Conservation (phyloP, 2,113 vertebrate species). For the Pithys albifrons region DNA sequence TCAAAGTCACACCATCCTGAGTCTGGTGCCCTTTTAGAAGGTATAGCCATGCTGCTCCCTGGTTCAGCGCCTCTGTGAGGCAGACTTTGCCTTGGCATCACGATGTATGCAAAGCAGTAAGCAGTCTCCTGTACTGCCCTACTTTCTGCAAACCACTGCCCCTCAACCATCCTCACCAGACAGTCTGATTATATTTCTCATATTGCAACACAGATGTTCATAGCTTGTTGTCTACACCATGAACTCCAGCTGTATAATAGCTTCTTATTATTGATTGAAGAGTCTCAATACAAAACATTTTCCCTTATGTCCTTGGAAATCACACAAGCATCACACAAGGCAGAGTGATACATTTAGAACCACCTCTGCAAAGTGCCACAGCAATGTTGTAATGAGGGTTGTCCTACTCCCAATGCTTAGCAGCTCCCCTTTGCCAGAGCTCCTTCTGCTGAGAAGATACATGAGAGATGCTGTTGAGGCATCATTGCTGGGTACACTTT, state of each 20-base stretch:
- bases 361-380: background rate
- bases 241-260: conserved; percentile 1
- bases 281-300: background rate
- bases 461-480: background rate
- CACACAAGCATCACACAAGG: background rate
- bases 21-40: background rate
- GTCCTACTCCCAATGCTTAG: background rate
- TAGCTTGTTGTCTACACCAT: background rate
- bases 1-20: background rate
- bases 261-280: background rate
- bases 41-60: background rate
- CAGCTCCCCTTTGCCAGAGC: background rate
- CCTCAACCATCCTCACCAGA: background rate
- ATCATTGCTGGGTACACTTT: background rate
- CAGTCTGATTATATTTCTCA: background rate
- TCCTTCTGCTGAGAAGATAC: background rate
- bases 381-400: background rate
- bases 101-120: background rate
- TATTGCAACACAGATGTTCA: conserved; percentile 2
- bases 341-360: conserved; percentile 31
- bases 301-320: background rate
- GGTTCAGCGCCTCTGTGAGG: rapidly evolving
- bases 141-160: background rate
- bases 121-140: background rate
- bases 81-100: background rate